These are phyloP conservation scores for Cyclopterus lumpus DNA, from an alignment of 2,797 vertebrate genomes.

Conservation along the genomic window DNA sequence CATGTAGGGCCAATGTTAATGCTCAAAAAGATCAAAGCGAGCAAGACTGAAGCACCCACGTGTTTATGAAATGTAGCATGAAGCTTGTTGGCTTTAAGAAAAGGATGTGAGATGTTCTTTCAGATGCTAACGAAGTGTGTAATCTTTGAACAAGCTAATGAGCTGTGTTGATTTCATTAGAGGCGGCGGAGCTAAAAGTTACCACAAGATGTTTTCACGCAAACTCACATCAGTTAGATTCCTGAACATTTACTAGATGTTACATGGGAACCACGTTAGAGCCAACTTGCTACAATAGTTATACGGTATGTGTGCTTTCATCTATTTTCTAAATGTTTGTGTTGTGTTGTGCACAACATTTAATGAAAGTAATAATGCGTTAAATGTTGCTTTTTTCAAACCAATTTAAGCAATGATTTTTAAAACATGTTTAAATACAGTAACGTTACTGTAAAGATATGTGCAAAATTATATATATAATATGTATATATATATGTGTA, in stretches of 20 bases:
- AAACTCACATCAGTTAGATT: slow-evolving; percentile 32
- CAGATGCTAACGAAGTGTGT: slow-evolving; percentile 67
- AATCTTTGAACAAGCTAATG: slow-evolving; percentile 67
- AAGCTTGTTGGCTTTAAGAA: slow-evolving; percentile 54
- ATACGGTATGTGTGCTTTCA: not conserved
- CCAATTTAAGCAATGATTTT: too few species aligned
- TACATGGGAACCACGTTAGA: slow-evolving; percentile 2
- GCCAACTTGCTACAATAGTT: not conserved
- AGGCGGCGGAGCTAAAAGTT: slow-evolving; percentile 29
- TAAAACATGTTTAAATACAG: too few species aligned
- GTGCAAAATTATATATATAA: too few species aligned
- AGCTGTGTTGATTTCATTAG: slow-evolving; percentile 63
- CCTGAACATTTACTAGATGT: slow-evolving; percentile 20
- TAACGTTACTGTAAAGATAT: not conserved
- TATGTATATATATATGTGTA: too few species aligned
- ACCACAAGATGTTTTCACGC: slow-evolving; percentile 25
- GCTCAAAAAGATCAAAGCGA: slow-evolving; percentile 49
- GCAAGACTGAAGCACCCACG: slow-evolving; percentile 6
- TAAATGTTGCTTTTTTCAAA: not conserved
- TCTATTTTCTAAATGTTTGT: not conserved
- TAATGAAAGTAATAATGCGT: not conserved
- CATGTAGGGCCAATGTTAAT: slow-evolving; percentile 12
- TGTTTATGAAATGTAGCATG: slow-evolving; percentile 62
- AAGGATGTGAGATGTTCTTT: slow-evolving; percentile 57
- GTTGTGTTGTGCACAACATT: not conserved